Conservation (phyloP, 2,113 vertebrate species). For the Chlorocebus sabaeus region DNA sequence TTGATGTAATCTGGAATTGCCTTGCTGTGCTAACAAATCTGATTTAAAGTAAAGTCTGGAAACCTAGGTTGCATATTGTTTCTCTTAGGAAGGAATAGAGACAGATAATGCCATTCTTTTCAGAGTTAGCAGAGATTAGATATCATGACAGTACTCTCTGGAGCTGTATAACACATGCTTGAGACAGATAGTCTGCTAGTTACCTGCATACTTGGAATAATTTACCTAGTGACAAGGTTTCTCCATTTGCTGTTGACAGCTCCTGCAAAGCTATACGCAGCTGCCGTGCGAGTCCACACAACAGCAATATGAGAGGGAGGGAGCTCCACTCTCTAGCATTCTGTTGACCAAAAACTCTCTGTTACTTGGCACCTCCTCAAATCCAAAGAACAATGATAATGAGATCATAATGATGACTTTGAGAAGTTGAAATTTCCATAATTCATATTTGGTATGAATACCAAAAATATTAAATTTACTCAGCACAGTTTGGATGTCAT, state of each 20-base stretch:
- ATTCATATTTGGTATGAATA: not conserved
- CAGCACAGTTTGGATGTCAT: not conserved
- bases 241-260: not conserved
- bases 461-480: not conserved
- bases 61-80: not conserved
- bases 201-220: not conserved
- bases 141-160: not conserved
- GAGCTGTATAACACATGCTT: not conserved
- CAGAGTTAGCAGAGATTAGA: not conserved
- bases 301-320: not conserved
- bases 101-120: not conserved
- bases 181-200: not conserved
- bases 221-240: not conserved
- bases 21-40: not conserved
- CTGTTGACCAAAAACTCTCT: not conserved
- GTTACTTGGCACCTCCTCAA: not conserved
- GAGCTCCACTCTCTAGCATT: accelerated
- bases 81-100: not conserved
- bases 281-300: not conserved
- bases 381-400: not conserved
- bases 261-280: not conserved
- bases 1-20: not conserved
- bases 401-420: not conserved
- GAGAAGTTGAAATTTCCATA: not conserved
- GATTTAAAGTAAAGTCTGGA: constrained; percentile 3